Conservation (phyloP, 2,113 vertebrate genomes). For the Mystacornis crossleyi region DNA sequence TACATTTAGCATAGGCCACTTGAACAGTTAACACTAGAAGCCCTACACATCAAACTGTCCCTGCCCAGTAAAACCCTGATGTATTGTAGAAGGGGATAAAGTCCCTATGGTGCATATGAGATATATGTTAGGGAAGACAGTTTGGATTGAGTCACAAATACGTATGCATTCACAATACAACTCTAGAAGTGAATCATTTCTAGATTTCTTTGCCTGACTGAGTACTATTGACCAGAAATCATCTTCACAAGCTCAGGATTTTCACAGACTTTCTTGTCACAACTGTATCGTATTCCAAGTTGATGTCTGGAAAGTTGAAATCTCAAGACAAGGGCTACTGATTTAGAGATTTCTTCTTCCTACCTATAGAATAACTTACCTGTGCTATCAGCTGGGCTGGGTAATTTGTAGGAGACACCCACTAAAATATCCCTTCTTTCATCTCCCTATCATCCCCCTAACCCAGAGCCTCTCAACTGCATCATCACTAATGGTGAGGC, state of each 20-base stretch:
- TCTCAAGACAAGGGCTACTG: background rate
- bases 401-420: fast-evolving
- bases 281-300: background rate
- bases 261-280: background rate
- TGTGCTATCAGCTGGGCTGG: fast-evolving
- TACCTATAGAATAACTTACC: background rate
- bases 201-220: background rate
- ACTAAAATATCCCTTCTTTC: background rate
- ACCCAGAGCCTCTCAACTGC: background rate
- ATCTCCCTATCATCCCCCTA: background rate
- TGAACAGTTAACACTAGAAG: background rate
- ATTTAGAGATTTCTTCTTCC: background rate
- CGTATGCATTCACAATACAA: background rate
- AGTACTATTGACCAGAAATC: background rate
- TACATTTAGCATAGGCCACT: background rate
- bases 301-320: background rate
- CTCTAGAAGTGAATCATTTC: background rate
- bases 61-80: background rate
- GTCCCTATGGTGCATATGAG: background rate
- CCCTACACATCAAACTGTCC: background rate
- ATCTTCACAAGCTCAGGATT: background rate
- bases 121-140: background rate
- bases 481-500: background rate
- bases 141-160: background rate
- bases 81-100: background rate